Evolutionary conservation across 2,888 invertebrate genomes (phyloP).

Genomic region (Dascillus cervinus): DNA sequence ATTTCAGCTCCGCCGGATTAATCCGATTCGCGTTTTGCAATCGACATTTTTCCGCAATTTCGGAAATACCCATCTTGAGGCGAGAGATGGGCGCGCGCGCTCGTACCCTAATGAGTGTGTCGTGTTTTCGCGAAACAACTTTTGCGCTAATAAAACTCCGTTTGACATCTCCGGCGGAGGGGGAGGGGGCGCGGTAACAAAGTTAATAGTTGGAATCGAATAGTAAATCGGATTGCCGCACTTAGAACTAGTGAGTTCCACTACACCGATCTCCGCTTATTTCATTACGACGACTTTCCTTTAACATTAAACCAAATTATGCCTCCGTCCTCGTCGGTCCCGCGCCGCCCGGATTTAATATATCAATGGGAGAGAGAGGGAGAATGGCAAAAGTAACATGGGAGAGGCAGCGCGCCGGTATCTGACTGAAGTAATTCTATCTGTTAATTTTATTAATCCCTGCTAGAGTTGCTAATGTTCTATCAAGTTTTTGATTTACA

Average conservation of each 20-base stretch:
- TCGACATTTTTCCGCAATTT: no score
- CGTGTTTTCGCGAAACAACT: no score
- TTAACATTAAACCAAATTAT: conserved; percentile 38
- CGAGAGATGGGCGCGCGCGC: no score
- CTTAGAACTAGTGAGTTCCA: conserved; percentile 18
- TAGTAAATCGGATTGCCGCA: conserved; percentile 35
- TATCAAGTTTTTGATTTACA: conserved; percentile 18
- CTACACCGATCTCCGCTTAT: conserved; percentile 28
- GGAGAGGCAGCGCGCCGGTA: conserved; percentile 25
- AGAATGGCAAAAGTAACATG: conserved; percentile 21
- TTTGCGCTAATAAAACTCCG: no score
- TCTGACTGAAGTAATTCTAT: conserved; percentile 36
- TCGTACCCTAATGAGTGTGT: no score
- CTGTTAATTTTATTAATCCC: conserved; percentile 41
- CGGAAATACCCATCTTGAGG: no score
- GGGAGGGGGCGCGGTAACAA: no score
- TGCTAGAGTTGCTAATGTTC: conserved; percentile 21
- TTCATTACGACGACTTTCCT: conserved; percentile 38
- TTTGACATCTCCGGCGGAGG: conserved; percentile 11
- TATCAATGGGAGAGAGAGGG: conserved; percentile 9
- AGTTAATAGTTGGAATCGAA: conserved; percentile 34
- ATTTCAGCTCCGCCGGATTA: conserved; percentile 26
- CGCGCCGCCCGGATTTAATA: conserved; percentile 7
- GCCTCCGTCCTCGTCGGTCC: conserved; percentile 16
- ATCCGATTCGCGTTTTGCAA: no score